Evolutionary conservation across 2,888 invertebrate species (phyloP).

Genomic region (Nesidiocoris tenuis): DNA sequence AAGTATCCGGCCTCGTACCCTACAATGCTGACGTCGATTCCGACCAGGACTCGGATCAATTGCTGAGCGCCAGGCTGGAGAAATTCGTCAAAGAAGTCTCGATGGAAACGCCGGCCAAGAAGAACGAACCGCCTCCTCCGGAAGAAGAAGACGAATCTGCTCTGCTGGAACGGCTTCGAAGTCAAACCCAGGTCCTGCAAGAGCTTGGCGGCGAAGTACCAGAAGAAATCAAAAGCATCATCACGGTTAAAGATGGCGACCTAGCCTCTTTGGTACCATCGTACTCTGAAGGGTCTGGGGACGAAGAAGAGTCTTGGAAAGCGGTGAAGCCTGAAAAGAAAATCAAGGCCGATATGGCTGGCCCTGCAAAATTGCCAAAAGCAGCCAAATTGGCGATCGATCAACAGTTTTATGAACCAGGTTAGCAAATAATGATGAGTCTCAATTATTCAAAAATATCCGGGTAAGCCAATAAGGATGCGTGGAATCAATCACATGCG

Average conservation of each 20-base stretch:
- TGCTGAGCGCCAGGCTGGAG: neutral
- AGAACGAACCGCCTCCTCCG: neutral
- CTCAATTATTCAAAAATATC: too few species aligned
- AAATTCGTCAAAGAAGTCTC: neutral
- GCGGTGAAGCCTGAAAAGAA: neutral
- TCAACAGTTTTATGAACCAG: conserved; percentile 33
- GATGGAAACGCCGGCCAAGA: neutral
- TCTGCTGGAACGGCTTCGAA: conserved; percentile 60
- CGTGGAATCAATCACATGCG: too few species aligned
- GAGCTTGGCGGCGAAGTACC: conserved; percentile 61
- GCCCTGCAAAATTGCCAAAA: neutral
- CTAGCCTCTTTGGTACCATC: conserved; percentile 22
- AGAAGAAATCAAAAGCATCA: conserved; percentile 55
- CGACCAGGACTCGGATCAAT: conserved; percentile 3
- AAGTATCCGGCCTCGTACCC: conserved; percentile 13
- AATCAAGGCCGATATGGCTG: neutral
- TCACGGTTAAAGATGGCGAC: conserved; percentile 33
- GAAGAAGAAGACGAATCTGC: conserved; percentile 56
- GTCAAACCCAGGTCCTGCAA: conserved; percentile 59
- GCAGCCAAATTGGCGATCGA: neutral
- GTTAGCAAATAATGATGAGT: too few species aligned
- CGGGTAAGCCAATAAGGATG: too few species aligned
- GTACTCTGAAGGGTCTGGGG: conserved; percentile 24
- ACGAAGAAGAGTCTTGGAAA: conserved; percentile 13
- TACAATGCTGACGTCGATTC: conserved; percentile 28